These are phyloP conservation scores for Limosa lapponica DNA, from an alignment of 2,797 vertebrate species.

Conservation along the genomic window DNA sequence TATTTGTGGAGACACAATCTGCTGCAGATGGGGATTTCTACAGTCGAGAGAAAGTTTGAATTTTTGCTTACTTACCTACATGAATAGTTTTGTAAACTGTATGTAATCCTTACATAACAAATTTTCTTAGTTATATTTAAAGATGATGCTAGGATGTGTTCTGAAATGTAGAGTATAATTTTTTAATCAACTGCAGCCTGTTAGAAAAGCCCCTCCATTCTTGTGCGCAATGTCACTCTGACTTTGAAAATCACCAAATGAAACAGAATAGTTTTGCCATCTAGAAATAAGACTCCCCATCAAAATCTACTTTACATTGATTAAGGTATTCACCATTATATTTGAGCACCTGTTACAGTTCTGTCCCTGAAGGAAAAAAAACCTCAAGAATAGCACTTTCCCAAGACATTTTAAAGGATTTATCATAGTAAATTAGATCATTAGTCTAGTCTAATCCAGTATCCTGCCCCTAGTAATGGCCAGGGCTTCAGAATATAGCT, in stretches of 20 bases:
- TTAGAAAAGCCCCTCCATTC: not conserved
- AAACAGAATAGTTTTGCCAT: constrained; percentile 4
- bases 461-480: not conserved
- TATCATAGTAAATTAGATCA: not conserved
- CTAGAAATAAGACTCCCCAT: constrained; percentile 28
- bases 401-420: not conserved
- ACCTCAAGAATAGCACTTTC: not conserved
- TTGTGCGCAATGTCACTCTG: not conserved
- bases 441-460: not conserved
- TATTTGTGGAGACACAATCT: not conserved
- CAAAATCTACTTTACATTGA: constrained; percentile 15
- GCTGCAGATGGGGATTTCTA: constrained; percentile 6
- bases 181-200: not conserved
- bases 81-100: not conserved
- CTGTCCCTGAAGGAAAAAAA: not conserved
- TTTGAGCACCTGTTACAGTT: not conserved
- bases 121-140: not conserved
- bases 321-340: constrained; percentile 1
- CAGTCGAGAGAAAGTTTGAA: not conserved
- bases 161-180: not conserved
- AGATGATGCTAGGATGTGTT: not conserved
- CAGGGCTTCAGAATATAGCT: not conserved
- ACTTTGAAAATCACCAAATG: constrained; percentile 21
- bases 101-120: not conserved
- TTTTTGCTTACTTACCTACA: constrained; percentile 5